Evolutionary conservation across 2,888 invertebrate genomes (phyloP).

Genomic region (Cheilosia pagana): DNA sequence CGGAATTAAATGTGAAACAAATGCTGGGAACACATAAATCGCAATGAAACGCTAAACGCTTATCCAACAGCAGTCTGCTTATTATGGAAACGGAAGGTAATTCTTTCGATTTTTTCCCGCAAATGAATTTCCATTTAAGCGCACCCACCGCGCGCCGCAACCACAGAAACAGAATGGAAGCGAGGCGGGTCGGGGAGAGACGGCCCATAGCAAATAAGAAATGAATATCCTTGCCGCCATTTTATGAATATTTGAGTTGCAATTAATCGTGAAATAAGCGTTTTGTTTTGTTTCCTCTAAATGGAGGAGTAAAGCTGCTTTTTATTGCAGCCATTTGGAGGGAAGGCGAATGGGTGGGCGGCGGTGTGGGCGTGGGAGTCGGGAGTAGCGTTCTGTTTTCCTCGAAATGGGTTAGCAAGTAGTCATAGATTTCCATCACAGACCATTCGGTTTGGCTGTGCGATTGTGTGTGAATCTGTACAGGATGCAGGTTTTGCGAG

Average conservation of each 20-base stretch:
- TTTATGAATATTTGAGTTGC: constrained; percentile 74
- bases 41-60: constrained; percentile 55
- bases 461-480: constrained; percentile 12
- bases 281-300: constrained; percentile 74
- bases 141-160: constrained; percentile 57
- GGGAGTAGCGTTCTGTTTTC: constrained; percentile 1
- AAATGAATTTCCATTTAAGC: constrained; percentile 73
- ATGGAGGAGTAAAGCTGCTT: constrained; percentile 69
- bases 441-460: not conserved
- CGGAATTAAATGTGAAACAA: constrained; percentile 72
- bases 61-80: constrained; percentile 18
- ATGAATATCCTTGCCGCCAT: constrained; percentile 70
- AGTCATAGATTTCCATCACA: constrained; percentile 15
- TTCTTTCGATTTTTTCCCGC: constrained; percentile 62
- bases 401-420: constrained; percentile 54
- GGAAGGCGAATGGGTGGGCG: too few relatives aligned
- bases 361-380: not conserved
- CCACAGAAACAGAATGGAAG: constrained; percentile 52
- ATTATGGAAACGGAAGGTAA: constrained; percentile 27
- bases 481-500: constrained; percentile 2
- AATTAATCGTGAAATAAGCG: constrained; percentile 74
- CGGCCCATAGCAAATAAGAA: constrained; percentile 35
- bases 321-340: constrained; percentile 50
- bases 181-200: not conserved
- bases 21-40: constrained; percentile 62